Evolutionary conservation across 2,113 vertebrate genomes (phyloP).

Genomic region (Salvator merianae): DNA sequence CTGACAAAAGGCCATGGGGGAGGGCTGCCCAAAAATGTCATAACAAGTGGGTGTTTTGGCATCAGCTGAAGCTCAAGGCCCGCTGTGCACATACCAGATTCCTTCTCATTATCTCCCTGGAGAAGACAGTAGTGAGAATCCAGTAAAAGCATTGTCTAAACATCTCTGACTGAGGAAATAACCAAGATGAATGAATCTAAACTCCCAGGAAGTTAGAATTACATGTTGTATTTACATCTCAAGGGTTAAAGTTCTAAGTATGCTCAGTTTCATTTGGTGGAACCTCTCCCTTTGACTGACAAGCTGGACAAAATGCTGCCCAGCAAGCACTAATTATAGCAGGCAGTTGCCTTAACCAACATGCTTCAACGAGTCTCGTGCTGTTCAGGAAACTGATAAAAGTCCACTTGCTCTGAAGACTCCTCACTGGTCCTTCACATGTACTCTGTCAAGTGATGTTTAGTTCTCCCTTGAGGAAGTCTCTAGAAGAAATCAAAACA

Average conservation of each 20-base stretch:
- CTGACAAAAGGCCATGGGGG: too few species aligned
- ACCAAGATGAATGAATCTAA: not conserved
- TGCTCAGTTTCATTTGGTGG: not conserved
- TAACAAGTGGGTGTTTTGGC: not conserved
- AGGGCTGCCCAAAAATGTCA: not conserved
- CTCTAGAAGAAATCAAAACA: not conserved
- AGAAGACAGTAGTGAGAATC: not conserved
- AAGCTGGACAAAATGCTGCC: not conserved
- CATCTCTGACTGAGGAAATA: not conserved
- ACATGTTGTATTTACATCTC: not conserved
- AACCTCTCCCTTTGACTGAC: not conserved
- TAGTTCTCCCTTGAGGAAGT: not conserved
- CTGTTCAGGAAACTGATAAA: not conserved
- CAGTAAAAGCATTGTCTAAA: not conserved
- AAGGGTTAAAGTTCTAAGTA: not conserved
- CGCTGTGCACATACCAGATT: not conserved
- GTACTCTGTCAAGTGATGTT: not conserved
- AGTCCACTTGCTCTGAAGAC: not conserved
- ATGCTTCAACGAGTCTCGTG: not conserved
- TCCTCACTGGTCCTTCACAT: not conserved
- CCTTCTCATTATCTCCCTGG: not conserved
- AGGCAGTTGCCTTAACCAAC: not conserved
- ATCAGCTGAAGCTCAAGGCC: not conserved
- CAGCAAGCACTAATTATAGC: not conserved
- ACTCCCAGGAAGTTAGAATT: constrained; percentile 19